Evolutionary conservation across 92 coral and sea anemone genomes (phyloP).

Genomic region (Hydrozoanthus gracilis): DNA sequence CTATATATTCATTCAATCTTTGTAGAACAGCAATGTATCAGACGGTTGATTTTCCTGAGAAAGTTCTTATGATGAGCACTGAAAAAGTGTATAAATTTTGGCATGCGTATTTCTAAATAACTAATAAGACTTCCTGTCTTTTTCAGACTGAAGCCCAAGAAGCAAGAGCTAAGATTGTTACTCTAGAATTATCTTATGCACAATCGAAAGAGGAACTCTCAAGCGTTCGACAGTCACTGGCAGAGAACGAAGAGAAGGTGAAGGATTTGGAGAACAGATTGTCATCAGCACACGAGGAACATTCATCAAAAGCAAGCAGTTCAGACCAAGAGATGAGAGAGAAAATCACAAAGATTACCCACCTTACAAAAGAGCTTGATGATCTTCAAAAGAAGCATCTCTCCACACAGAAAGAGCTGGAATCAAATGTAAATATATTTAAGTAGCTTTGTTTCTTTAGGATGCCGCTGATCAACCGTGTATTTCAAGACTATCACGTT

Average conservation of each 20-base stretch:
- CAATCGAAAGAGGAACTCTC: constrained; percentile 60
- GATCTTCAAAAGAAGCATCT: constrained; percentile 34
- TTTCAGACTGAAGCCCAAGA: constrained; percentile 60
- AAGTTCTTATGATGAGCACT: neutral
- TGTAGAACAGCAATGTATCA: too few relatives aligned
- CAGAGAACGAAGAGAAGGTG: constrained; percentile 54
- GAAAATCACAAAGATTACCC: constrained; percentile 60
- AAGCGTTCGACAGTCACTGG: constrained; percentile 41
- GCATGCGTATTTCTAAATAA: neutral
- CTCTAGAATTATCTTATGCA: constrained; percentile 58
- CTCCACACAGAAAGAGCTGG: constrained; percentile 55
- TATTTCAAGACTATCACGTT: too few relatives aligned
- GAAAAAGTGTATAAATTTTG: neutral
- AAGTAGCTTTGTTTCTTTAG: too few relatives aligned
- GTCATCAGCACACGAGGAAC: constrained; percentile 47
- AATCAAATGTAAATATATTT: constrained; percentile 53
- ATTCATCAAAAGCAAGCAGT: constrained; percentile 47
- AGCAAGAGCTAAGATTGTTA: constrained; percentile 48
- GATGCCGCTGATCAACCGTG: too few relatives aligned
- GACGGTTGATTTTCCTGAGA: too few relatives aligned
- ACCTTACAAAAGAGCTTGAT: constrained; percentile 73
- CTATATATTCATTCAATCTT: too few relatives aligned
- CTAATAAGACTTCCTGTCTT: neutral
- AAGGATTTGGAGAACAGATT: constrained; percentile 65
- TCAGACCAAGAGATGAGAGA: constrained; percentile 61